Base-by-base conservation (phyloP, 2,888 invertebrate genomes). In the Linnaemya tessellans region DNA sequence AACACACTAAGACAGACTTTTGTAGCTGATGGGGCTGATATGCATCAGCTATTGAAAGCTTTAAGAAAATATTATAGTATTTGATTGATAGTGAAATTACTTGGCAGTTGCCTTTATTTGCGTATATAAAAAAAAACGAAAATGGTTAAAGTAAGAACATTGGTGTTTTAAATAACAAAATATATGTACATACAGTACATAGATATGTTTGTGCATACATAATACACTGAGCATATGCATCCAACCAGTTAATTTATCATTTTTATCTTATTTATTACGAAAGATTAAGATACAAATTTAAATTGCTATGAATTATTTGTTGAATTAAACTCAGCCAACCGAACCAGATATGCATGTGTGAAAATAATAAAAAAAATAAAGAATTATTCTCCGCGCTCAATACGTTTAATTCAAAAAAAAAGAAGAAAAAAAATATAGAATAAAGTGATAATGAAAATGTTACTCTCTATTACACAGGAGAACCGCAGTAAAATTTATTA, bases 71-170 rank as follows among this genome's bases (percentile, higher is more conserved):
- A 41, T 67, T 62, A 30, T 20, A 25, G 11, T 49, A 68, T 38
- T 78, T 73, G 71, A 80, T 81, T 77, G 56, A 82, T 82, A 56
- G 77, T 77, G 74, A 85, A 78, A 74, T 81, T 56, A 75, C 56
- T 60, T 77, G 56, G n/a, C 64, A 56, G 20, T 77, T 46, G 49
- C 7, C 20, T 54, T 13, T 41, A 22, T 67, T 60, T 41, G 46
- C 38, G 11, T 49, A 41, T 41, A 41, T 11, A 41, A 41, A 41
- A 20, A 41, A 41, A 30, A 74, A 54, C 41, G 65, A 85, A 82
- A 79, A 85, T 85, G 85, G 74, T 85, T 75, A 80, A 82, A 85
- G 84, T 85, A 79, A 64, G 84, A 79, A 49, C 20, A 79, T 22
- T 46, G 22, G 15, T 11, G 20, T 56, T 49, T 20, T 1, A 41